Evolutionary conservation across 2,888 invertebrate species (phyloP).

Genomic region (Rhamphomyia laevipes): DNA sequence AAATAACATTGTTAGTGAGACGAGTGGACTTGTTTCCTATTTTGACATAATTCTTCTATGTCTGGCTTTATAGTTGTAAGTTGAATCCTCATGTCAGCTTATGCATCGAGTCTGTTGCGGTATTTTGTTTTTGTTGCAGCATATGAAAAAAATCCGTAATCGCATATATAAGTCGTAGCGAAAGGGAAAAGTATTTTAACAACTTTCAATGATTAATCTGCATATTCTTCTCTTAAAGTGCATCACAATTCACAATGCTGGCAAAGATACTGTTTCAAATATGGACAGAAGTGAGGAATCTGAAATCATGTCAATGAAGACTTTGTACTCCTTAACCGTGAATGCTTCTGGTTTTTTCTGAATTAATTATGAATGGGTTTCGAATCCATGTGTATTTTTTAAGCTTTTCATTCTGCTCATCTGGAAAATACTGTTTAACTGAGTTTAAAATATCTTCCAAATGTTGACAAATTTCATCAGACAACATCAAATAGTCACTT

Average conservation of each 20-base stretch:
- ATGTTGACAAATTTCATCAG: neutral
- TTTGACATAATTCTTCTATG: neutral
- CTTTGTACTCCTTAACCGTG: neutral
- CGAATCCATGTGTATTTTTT: neutral
- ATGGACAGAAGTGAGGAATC: neutral
- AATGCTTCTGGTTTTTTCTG: neutral
- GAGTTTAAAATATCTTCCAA: neutral
- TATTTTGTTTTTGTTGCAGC: constrained; percentile 4
- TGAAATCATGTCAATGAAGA: neutral
- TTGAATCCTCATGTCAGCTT: neutral
- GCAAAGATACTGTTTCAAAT: neutral
- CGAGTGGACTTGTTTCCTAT: neutral
- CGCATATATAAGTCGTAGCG: constrained; percentile 1
- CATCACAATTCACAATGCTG: neutral
- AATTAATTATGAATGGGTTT: neutral
- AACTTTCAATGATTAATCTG: neutral
- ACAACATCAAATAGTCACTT: neutral
- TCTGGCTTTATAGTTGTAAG: neutral
- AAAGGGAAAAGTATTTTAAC: neutral
- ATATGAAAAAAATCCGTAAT: neutral
- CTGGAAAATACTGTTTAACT: neutral
- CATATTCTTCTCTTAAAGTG: neutral
- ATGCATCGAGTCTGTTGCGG: neutral
- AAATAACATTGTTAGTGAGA: neutral
- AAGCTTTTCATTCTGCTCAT: neutral